phyloP scores from a whole-genome alignment of 2,888 invertebrate species.

The Xanthorhoe designata region DNA sequence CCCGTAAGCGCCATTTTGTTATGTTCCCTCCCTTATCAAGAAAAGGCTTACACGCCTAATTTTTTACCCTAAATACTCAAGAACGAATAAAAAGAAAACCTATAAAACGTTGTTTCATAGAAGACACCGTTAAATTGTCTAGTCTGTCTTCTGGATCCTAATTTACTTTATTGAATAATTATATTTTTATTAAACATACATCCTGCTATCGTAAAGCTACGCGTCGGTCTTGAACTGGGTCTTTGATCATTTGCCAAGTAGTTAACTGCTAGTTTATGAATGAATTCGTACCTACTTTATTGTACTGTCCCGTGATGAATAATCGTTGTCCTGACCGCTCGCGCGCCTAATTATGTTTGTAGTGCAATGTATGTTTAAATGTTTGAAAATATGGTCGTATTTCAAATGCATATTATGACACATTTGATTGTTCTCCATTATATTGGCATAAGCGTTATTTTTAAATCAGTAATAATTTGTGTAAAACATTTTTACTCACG shows the following conservation, averaged over 20 bases:
- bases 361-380: not conserved
- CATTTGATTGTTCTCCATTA: too few species aligned
- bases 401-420: not conserved
- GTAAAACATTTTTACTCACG: too few species aligned
- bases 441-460: too few species aligned
- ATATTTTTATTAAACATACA: not conserved
- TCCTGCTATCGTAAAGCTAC: slow-evolving; percentile 1
- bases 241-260: slow-evolving; percentile 41
- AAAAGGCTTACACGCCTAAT: too few species aligned
- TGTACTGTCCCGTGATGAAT: slow-evolving; percentile 13
- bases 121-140: too few species aligned
- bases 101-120: too few species aligned
- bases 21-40: too few species aligned
- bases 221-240: slow-evolving; percentile 11
- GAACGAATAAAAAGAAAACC: too few species aligned
- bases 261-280: slow-evolving; percentile 34
- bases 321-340: not conserved
- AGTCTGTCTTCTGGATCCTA: too few species aligned
- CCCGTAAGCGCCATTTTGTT: too few species aligned
- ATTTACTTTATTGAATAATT: not conserved
- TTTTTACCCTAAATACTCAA: too few species aligned
- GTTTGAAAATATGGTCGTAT: not conserved
- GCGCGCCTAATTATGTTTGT: slow-evolving; percentile 1
- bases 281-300: slow-evolving; percentile 31
- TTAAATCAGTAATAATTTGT: too few species aligned